Conservation (phyloP, 2,113 vertebrate species). For the Globicephala melas region DNA sequence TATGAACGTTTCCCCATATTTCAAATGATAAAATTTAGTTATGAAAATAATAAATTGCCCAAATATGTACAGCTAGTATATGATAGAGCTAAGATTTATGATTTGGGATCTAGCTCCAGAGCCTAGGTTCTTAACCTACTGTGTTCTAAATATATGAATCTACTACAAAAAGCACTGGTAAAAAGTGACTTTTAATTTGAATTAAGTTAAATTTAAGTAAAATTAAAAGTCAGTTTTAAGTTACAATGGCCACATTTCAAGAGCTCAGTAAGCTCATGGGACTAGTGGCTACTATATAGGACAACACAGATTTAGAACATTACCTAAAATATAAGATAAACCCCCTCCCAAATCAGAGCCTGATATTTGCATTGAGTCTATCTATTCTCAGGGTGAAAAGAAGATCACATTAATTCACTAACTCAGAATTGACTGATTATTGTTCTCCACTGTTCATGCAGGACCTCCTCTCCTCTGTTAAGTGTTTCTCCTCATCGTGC, state of each 20-base stretch:
- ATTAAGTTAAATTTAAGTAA: neutral
- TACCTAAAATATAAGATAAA: neutral
- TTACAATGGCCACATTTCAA: neutral
- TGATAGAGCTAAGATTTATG: neutral
- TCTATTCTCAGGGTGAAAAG: neutral
- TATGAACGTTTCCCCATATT: neutral
- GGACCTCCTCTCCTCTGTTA: neutral
- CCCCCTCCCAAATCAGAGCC: neutral
- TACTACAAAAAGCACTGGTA: neutral
- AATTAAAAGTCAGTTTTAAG: neutral
- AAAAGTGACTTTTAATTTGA: neutral
- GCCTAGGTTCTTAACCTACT: neutral
- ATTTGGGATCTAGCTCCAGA: neutral
- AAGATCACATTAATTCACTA: neutral
- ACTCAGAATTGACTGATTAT: neutral
- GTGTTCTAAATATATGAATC: neutral
- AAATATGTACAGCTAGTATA: neutral
- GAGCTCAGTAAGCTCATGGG: neutral
- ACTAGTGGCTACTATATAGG: neutral
- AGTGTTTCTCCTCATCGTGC: fast-evolving
- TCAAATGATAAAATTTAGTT: neutral
- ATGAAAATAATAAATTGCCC: neutral
- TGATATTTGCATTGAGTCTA: neutral
- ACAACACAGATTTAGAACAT: neutral
- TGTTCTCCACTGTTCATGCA: fast-evolving